These are phyloP conservation scores for Rhynchophorus ferrugineus DNA, from an alignment of 1,140 invertebrate species.

Conservation along the genomic window DNA sequence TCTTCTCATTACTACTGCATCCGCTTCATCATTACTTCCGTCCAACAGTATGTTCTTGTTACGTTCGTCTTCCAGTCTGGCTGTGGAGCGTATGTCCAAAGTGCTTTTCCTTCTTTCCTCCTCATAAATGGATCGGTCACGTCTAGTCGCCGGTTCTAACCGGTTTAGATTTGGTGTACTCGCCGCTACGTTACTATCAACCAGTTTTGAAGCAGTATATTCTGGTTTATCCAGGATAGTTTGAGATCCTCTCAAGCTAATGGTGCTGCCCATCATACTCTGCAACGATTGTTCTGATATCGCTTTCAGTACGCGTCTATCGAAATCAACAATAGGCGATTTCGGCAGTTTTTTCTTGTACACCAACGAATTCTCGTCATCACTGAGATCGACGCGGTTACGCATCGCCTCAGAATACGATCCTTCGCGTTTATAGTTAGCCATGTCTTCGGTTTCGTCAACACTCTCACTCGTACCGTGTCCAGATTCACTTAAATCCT, in stretches of 20 bases:
- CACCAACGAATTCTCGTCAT: slow-evolving; percentile 32
- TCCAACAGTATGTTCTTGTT: slow-evolving; percentile 15
- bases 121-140: slow-evolving; percentile 30
- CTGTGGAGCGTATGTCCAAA: slow-evolving; percentile 42
- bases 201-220: slow-evolving; percentile 5
- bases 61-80: slow-evolving; percentile 11
- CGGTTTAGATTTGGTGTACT: slow-evolving; percentile 55
- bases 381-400: slow-evolving; percentile 36
- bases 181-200: slow-evolving; percentile 27
- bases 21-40: slow-evolving; percentile 20
- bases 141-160: slow-evolving; percentile 40
- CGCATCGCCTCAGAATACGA: slow-evolving; percentile 38
- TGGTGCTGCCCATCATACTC: slow-evolving; percentile 26
- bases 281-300: slow-evolving; percentile 39
- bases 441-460: slow-evolving; percentile 11
- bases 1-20: slow-evolving; percentile 21
- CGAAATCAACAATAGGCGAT: slow-evolving; percentile 33
- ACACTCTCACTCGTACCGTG: slow-evolving; percentile 14
- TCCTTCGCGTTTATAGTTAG: slow-evolving; percentile 34
- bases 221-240: neutral
- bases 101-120: slow-evolving; percentile 47
- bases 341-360: slow-evolving; percentile 28
- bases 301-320: slow-evolving; percentile 33
- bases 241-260: slow-evolving; percentile 14
- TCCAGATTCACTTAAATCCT: too few species aligned